Base-by-base conservation (phyloP, 2,888 invertebrate species). In the Lepidochitona cinerea region DNA sequence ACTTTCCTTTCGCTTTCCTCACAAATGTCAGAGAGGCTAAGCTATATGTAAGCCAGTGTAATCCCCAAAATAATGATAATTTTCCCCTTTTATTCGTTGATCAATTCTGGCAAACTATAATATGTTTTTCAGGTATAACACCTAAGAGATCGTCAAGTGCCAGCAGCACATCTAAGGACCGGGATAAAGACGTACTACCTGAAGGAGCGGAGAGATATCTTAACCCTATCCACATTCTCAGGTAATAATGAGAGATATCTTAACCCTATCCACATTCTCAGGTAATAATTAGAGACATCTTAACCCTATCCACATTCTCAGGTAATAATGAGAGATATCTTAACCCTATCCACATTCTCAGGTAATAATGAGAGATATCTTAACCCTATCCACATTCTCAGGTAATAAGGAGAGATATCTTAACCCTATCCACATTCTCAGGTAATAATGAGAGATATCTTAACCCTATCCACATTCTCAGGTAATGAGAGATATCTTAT, bases 151-250 rank as follows among this genome's bases (percentile, higher is more conserved):
- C 87, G 9, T 70, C 79, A 0, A 86, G 86, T 75, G 85, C 84
- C 6, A 81, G 84, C 37, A 85, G 83, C 37, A 65, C 79, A 35
- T 81, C 82, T 70, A 84, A 83, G 26, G 78, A 76, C 18, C 78
- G 77, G 26, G 82, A 83, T 14, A 78, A 77, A n/a, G 77, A 75
- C 3, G 14, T 70, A 0, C 75, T 71, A 23, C 73, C 76, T 68
- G 86, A 87, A 69, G 85, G 82, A 23, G 81, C 83, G 3, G 83
- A 87, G 67, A 81, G 88, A 36, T 81, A 88, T 29, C 82, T 80
- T 23, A 82, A 85, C 18, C 88, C 89, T 6, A 83, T 82, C 37
- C 85, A 86, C 75, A 76, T 88, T 9, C 82, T 88, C 74, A 85
- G 81, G 87, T 87, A 49, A 7, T 4, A 49, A 18, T n/a, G n/a